A percentile compares a stretch with the other conserved stretches of the same genome.
phyloP scores from a whole-genome alignment of 2,888 invertebrate species.

The Ochlodes sylvanus region DNA sequence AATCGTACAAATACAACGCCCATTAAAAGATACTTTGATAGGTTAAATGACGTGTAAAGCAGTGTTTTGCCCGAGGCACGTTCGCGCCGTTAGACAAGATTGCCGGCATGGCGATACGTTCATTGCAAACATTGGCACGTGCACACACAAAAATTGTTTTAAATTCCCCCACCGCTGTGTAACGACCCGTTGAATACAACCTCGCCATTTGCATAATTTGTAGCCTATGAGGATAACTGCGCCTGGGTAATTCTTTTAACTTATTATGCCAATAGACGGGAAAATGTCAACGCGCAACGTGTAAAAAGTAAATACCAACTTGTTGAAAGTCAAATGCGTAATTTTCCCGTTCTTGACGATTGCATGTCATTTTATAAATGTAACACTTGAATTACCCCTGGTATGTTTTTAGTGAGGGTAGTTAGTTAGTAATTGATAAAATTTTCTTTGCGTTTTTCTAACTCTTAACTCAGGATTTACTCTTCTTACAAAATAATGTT shows the following conservation, averaged over 20 bases:
- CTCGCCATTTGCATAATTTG: constrained; percentile 54
- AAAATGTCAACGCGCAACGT: constrained; percentile 18
- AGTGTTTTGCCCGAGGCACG: constrained; percentile 49
- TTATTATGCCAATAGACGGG: constrained; percentile 20
- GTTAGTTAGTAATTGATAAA: too few relatives aligned
- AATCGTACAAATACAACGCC: neutral
- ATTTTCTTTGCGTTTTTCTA: too few relatives aligned
- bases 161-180: constrained; percentile 52
- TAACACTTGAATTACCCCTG: too few relatives aligned
- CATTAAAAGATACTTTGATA: constrained; percentile 18
- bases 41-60: constrained; percentile 29
- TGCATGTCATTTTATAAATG: neutral
- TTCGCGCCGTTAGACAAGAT: constrained; percentile 50
- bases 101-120: constrained; percentile 47
- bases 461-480: too few relatives aligned
- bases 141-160: constrained; percentile 63
- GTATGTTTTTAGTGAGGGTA: too few relatives aligned
- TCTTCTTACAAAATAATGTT: too few relatives aligned
- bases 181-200: constrained; percentile 48
- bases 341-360: neutral
- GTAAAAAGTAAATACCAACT: constrained; percentile 20
- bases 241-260: constrained; percentile 43
- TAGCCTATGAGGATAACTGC: constrained; percentile 45
- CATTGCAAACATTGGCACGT: constrained; percentile 63
- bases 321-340: constrained; percentile 1